Conservation (phyloP, 2,797 vertebrate species). For the Lateolabrax maculatus region DNA sequence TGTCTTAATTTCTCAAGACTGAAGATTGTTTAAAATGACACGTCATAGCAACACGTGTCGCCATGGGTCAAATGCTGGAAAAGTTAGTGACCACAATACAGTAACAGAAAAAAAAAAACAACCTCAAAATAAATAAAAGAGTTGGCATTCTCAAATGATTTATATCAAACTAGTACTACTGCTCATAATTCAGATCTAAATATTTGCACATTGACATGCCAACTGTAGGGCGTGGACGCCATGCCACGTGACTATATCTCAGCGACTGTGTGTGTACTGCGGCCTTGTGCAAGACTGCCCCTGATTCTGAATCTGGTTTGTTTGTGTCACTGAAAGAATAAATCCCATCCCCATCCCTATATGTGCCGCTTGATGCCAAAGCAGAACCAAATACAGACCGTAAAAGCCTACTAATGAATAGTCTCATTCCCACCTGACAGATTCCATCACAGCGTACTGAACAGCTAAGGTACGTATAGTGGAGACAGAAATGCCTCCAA, state of each 20-base stretch:
- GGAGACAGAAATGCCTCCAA: constrained; percentile 8
- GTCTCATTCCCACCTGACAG: constrained; percentile 8
- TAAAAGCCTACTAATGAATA: constrained; percentile 3
- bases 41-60: neutral
- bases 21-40: no score
- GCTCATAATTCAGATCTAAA: constrained; percentile 22
- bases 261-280: neutral
- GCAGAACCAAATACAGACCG: constrained; percentile 16
- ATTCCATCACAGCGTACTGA: constrained; percentile 6
- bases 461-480: neutral
- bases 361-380: constrained; percentile 16
- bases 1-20: no score
- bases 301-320: constrained; percentile 48
- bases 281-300: constrained; percentile 48
- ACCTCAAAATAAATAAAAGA: neutral
- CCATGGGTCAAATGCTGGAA: constrained; percentile 3
- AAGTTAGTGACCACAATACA: constrained; percentile 11
- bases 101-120: neutral
- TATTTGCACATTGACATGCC: constrained; percentile 9
- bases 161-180: neutral
- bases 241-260: neutral
- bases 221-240: neutral
- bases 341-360: constrained; percentile 29
- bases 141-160: neutral
- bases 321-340: constrained; percentile 61